These are phyloP conservation scores for Pseudorasbora parva DNA, from an alignment of 2,113 vertebrate species.

Conservation along the genomic window DNA sequence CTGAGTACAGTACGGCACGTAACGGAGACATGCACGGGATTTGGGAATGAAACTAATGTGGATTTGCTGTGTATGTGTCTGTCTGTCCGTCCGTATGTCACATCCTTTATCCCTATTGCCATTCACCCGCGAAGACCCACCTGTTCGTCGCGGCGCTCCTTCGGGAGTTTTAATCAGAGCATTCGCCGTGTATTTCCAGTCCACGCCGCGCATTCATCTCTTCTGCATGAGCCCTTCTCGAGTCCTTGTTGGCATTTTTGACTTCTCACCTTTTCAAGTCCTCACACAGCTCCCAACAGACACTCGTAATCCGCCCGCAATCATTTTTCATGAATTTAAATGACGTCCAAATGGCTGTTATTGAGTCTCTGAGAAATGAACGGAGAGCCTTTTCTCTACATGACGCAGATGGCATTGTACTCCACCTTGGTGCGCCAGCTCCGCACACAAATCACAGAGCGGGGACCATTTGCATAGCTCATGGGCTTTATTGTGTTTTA, in stretches of 20 bases:
- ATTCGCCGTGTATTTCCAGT: conserved; percentile 40
- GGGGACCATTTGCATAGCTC: conserved; percentile 52
- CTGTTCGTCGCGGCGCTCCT: conserved; percentile 7
- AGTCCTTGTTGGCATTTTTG: conserved; percentile 40
- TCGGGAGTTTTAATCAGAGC: conserved; percentile 40
- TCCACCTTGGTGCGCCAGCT: conserved; percentile 29
- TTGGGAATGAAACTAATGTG: not conserved
- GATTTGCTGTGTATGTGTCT: conserved; percentile 23
- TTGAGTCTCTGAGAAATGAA: conserved; percentile 42
- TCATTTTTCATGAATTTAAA: conserved; percentile 51
- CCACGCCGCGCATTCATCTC: conserved; percentile 21
- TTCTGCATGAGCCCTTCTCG: conserved; percentile 45
- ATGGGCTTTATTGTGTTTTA: conserved; percentile 48
- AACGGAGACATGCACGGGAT: conserved; percentile 19
- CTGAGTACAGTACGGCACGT: conserved; percentile 50
- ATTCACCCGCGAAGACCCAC: conserved; percentile 23
- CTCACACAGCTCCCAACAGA: conserved; percentile 34
- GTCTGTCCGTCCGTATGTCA: conserved; percentile 39
- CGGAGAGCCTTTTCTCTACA: conserved; percentile 6
- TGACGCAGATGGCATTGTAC: conserved; percentile 44
- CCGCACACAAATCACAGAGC: conserved; percentile 18
- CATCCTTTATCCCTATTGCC: conserved; percentile 27
- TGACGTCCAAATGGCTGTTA: conserved; percentile 38
- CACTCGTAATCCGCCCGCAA: conserved; percentile 43
- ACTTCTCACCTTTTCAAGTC: conserved; percentile 23